These are phyloP conservation scores for Streptopelia turtur DNA, from an alignment of 2,797 vertebrate species.

Conservation along the genomic window DNA sequence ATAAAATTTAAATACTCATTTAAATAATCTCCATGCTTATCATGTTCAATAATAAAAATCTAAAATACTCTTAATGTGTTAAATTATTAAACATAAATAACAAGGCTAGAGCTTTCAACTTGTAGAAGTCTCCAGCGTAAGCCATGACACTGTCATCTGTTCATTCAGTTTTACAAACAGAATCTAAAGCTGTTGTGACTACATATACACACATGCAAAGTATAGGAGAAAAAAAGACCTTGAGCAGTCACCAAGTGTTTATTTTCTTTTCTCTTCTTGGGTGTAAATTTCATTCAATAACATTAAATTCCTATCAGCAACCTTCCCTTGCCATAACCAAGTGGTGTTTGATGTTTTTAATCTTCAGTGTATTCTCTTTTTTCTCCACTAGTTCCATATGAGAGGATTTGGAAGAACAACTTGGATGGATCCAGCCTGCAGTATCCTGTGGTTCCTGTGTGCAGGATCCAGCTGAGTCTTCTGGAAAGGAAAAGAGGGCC, in stretches of 20 bases:
- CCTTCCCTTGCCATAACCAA: neutral
- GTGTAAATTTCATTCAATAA: neutral
- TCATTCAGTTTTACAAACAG: slow-evolving; percentile 50
- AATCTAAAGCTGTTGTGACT: neutral
- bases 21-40: slow-evolving; percentile 80
- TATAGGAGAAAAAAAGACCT: neutral
- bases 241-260: neutral
- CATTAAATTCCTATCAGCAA: neutral
- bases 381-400: slow-evolving; percentile 9
- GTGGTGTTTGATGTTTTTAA: slow-evolving; percentile 23
- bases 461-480: slow-evolving; percentile 42
- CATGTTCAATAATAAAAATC: slow-evolving; percentile 79
- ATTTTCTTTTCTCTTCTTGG: neutral
- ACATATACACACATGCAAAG: neutral
- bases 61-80: slow-evolving; percentile 82
- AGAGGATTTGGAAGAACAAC: slow-evolving; percentile 42
- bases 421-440: slow-evolving; percentile 8
- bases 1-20: slow-evolving; percentile 84
- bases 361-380: slow-evolving; percentile 44
- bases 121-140: slow-evolving; percentile 72
- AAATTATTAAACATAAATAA: slow-evolving; percentile 83
- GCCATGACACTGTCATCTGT: slow-evolving; percentile 16
- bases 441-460: slow-evolving; percentile 17
- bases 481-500: slow-evolving; percentile 37
- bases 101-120: slow-evolving; percentile 69